Base-by-base conservation (phyloP, 2,888 invertebrate genomes). In the Erebia ligea region DNA sequence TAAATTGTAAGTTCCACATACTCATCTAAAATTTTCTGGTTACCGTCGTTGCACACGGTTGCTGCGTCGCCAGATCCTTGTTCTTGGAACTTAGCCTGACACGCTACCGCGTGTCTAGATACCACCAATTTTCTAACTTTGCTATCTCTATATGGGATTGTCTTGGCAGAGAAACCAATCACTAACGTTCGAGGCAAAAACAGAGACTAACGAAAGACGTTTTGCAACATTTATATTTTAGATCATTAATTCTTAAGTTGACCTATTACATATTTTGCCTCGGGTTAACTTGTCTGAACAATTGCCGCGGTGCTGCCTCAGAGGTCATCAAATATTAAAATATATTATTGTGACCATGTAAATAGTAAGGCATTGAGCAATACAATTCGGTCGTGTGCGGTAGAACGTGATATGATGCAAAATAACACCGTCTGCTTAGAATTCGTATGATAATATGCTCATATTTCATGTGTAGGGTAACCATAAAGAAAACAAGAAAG, bases 361-460 rank as follows among this genome's bases (percentile, higher is more conserved):
- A 66, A 57, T 19, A n/a, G 56, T 45, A 17, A 21, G 19, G 19
- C 17, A n/a, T 66, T 66, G 45, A 15, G 56, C 56, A 66, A 66
- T 66, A 56, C 6, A 17, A 56, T 65, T 61, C n/a, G 25, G 57
- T 21, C 57, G 45, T 59, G 63, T 67, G 54, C 67, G 40, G 40
- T 17, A 25, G 62, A 69, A 72, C 69, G 69, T 67, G 63, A 72
- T 40, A 48, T 21, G 67, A 67, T 58, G 58, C 48, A 59, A 59
- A 69, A 59, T 54, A 67, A 69, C 56, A 34, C 48, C 64, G 63
- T 64, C 40, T 45, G 40, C 66, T 48, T 19, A 50, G 56, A 57
- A 69, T 68, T 64, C 8, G 63, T 62, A 15, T n/a, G 17, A 48
- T 48, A 21, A 21, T 34, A 50, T 54, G 54, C 15, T 68, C 68